Evolutionary conservation across 2,797 vertebrate genomes (phyloP).

Genomic region (Champsocephalus gunnari): DNA sequence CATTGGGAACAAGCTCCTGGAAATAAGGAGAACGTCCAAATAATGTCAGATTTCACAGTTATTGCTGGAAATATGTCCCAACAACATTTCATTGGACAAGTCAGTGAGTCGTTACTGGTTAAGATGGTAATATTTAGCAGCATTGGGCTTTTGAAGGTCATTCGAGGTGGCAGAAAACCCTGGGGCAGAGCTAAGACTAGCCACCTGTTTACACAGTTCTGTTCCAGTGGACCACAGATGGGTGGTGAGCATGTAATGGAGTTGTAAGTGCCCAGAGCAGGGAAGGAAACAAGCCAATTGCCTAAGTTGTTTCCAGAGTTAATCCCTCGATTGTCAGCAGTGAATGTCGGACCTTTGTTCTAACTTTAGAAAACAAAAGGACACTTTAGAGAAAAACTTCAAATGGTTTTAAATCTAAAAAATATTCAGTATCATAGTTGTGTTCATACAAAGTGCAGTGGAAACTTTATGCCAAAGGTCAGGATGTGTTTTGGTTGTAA

Average conservation of each 20-base stretch:
- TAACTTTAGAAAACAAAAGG: conserved; percentile 20
- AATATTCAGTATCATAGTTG: conserved; percentile 12
- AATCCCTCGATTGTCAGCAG: conserved; percentile 45
- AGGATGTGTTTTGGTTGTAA: conserved; percentile 46
- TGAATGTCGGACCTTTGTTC: conserved; percentile 19
- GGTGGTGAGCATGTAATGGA: conserved; percentile 84
- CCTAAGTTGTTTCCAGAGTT: conserved; percentile 72
- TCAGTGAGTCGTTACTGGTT: not conserved
- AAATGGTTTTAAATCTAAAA: conserved; percentile 9
- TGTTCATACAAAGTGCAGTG: conserved; percentile 31
- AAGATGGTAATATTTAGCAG: conserved; percentile 36
- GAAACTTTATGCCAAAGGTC: conserved; percentile 58
- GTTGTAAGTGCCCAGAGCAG: conserved; percentile 79
- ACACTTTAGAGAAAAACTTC: conserved; percentile 11
- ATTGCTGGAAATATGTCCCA: not conserved
- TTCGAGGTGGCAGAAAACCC: conserved; percentile 63
- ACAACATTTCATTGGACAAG: not conserved
- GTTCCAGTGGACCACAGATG: conserved; percentile 74
- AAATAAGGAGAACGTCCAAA: not conserved
- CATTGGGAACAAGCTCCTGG: not conserved
- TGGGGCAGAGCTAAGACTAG: conserved; percentile 40
- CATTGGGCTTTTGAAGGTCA: conserved; percentile 76
- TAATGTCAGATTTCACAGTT: not conserved
- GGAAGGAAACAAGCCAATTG: conserved; percentile 72
- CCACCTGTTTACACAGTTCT: conserved; percentile 68